Evolutionary conservation across 2,888 invertebrate genomes (phyloP).

Genomic region (Drosophila ochracea): DNA sequence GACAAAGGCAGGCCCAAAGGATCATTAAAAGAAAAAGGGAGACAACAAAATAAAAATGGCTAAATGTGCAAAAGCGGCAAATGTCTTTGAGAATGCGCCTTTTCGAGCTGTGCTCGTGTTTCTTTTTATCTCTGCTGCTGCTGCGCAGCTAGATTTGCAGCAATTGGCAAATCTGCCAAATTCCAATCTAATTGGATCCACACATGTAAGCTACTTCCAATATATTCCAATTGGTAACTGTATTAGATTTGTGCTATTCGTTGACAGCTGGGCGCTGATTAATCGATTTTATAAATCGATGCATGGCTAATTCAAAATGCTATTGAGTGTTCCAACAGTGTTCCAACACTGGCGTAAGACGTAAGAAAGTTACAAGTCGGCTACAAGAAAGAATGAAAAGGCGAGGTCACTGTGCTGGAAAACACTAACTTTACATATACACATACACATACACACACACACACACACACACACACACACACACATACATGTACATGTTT

Average conservation of each 20-base stretch:
- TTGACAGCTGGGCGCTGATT: slow-evolving; percentile 37
- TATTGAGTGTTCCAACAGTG: slow-evolving; percentile 4
- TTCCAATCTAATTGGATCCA: slow-evolving; percentile 30
- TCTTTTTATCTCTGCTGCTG: slow-evolving; percentile 4
- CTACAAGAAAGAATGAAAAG: slow-evolving; percentile 15
- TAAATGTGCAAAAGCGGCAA: slow-evolving; percentile 13
- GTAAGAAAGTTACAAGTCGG: slow-evolving; percentile 22
- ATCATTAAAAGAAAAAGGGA: slow-evolving; percentile 37
- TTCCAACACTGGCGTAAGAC: slow-evolving; percentile 16
- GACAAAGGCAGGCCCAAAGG: slow-evolving; percentile 53
- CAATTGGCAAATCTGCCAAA: slow-evolving; percentile 27
- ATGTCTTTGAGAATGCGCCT: slow-evolving; percentile 30
- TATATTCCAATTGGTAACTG: slow-evolving; percentile 7
- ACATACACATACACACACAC: neutral
- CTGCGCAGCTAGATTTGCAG: slow-evolving; percentile 33
- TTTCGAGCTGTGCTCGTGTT: slow-evolving; percentile 13
- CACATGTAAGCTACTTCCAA: neutral
- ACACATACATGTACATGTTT: neutral
- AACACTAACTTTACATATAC: slow-evolving; percentile 1
- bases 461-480: neutral
- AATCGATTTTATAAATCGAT: slow-evolving; percentile 45
- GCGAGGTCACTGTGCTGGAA: slow-evolving; percentile 53
- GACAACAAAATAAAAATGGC: slow-evolving; percentile 24
- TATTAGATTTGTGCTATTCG: slow-evolving; percentile 19
- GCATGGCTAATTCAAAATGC: slow-evolving; percentile 20